Evolutionary conservation across 1,140 invertebrate species (phyloP).

Genomic region (Psix sp.): DNA sequence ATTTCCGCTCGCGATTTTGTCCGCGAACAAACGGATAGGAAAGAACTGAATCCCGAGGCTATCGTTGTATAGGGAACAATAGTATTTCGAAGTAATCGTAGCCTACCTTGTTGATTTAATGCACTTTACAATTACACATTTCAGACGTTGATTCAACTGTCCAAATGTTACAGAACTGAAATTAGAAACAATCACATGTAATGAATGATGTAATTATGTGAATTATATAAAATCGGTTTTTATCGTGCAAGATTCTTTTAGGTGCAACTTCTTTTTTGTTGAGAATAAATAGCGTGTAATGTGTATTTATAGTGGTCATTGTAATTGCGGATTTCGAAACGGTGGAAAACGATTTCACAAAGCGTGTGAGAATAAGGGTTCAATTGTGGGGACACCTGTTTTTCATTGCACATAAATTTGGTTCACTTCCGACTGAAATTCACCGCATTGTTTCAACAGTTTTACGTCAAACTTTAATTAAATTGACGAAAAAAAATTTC

Average conservation of each 20-base stretch:
- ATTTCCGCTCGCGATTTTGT: slow-evolving; percentile 31
- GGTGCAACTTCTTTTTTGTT: slow-evolving; percentile 18
- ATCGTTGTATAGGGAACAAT: slow-evolving; percentile 42
- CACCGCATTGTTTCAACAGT: too few relatives aligned
- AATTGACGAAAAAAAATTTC: too few relatives aligned
- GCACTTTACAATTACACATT: slow-evolving; percentile 42
- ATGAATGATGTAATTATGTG: slow-evolving; percentile 52
- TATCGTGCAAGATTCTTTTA: slow-evolving; percentile 18
- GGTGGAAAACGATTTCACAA: slow-evolving; percentile 1
- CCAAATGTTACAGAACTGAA: slow-evolving; percentile 42
- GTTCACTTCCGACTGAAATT: too few relatives aligned
- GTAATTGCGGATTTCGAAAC: slow-evolving; percentile 24
- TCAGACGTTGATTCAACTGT: slow-evolving; percentile 50
- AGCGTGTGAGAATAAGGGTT: slow-evolving; percentile 9
- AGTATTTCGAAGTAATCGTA: slow-evolving; percentile 44
- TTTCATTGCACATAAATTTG: too few relatives aligned
- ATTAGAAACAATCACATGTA: slow-evolving; percentile 53
- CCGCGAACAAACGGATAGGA: slow-evolving; percentile 19
- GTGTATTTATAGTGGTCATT: slow-evolving; percentile 14
- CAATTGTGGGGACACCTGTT: too few relatives aligned
- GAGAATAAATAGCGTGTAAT: slow-evolving; percentile 24
- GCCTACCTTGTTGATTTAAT: slow-evolving; percentile 45
- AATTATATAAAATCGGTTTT: slow-evolving; percentile 38
- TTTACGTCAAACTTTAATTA: too few relatives aligned
- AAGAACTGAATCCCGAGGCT: slow-evolving; percentile 39